A percentile compares a stretch with the other conserved stretches of the same genome.
These are phyloP conservation scores for Melitaea cinxia DNA, from an alignment of 1,140 invertebrate species.

Conservation along the genomic window DNA sequence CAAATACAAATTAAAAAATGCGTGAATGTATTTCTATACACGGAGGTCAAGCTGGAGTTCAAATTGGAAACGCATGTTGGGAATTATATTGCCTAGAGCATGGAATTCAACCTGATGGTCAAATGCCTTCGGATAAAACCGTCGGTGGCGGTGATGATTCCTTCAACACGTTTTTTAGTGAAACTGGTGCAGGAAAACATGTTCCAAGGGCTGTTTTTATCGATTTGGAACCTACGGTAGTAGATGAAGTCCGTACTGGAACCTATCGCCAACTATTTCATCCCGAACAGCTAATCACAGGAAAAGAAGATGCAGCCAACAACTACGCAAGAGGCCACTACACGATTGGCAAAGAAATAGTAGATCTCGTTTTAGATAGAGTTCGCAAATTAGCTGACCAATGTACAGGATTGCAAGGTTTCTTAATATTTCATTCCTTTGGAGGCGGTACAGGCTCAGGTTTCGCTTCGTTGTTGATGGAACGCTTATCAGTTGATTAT, in stretches of 20 bases:
- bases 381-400: slow-evolving; percentile 92
- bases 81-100: slow-evolving; percentile 95
- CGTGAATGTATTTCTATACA: slow-evolving; percentile 88
- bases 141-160: slow-evolving; percentile 89
- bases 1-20: slow-evolving; percentile 50
- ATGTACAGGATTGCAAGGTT: slow-evolving; percentile 93
- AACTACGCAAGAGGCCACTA: slow-evolving; percentile 94
- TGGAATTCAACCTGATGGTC: slow-evolving; percentile 92
- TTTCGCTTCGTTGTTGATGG: slow-evolving; percentile 94
- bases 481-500: slow-evolving; percentile 93
- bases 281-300: slow-evolving; percentile 91
- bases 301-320: slow-evolving; percentile 93
- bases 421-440: slow-evolving; percentile 95
- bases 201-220: slow-evolving; percentile 93
- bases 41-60: slow-evolving; percentile 91
- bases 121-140: slow-evolving; percentile 85
- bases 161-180: slow-evolving; percentile 95
- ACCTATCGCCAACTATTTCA: slow-evolving; percentile 92
- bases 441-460: slow-evolving; percentile 95
- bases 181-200: slow-evolving; percentile 93
- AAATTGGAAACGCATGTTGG: slow-evolving; percentile 93
- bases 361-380: slow-evolving; percentile 90
- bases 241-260: slow-evolving; percentile 89
- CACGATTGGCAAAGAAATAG: slow-evolving; percentile 93
- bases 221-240: slow-evolving; percentile 93